phyloP scores from a whole-genome alignment of 2,113 vertebrate species.

The Anas platyrhynchos region DNA sequence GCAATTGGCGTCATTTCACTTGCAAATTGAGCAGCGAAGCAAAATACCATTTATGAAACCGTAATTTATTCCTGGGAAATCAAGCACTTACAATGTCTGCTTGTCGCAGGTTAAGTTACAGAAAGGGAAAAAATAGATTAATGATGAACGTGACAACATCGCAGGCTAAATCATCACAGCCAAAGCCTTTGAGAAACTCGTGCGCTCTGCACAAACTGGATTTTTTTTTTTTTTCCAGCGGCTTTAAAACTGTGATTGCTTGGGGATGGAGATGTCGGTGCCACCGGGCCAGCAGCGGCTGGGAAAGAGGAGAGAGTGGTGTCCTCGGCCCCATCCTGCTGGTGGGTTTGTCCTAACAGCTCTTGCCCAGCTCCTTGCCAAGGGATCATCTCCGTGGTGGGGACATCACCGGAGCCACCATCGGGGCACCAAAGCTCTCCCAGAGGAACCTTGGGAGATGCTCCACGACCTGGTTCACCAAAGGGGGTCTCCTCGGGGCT shows the following conservation, averaged over 20 bases:
- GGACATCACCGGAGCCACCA: background rate
- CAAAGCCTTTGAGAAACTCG: background rate
- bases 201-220: background rate
- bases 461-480: background rate
- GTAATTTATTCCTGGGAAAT: conserved; percentile 68
- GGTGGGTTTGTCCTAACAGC: too few relatives aligned
- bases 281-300: rapidly evolving
- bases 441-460: background rate
- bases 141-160: conserved; percentile 54
- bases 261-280: background rate
- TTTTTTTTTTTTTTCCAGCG: background rate
- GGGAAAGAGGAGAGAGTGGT: background rate
- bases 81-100: conserved; percentile 33
- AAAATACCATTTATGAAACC: conserved; percentile 64
- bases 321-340: too few relatives aligned
- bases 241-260: background rate
- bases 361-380: background rate
- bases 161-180: conserved; percentile 1
- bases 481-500: background rate
- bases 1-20: conserved; percentile 67
- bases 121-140: conserved; percentile 50
- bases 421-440: background rate
- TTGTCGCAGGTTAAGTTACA: conserved; percentile 48
- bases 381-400: background rate
- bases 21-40: conserved; percentile 68